Conservation (phyloP, 37 sponge, comb jelly and placozoan genomes). For the Beroe forskalii region DNA sequence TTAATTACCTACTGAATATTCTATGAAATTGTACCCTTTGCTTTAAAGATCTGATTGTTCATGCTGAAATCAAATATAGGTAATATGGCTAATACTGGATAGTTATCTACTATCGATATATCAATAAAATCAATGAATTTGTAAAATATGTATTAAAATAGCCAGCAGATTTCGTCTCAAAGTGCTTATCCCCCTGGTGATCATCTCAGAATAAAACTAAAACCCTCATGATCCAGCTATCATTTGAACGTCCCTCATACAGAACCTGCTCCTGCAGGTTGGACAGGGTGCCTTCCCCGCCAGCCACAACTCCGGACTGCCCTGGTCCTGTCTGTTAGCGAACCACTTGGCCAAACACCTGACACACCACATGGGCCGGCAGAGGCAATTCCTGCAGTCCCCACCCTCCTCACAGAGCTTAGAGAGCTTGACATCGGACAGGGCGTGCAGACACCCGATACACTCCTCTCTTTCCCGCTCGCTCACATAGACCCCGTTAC, state of each 20-base stretch:
- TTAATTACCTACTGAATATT: too few species aligned
- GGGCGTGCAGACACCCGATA: conserved; percentile 82
- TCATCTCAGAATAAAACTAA: too few species aligned
- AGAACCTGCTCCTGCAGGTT: conserved; percentile 86
- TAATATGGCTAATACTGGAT: too few species aligned
- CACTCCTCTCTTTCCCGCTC: conserved; percentile 74
- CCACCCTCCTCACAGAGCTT: conserved; percentile 80
- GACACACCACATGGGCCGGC: conserved; percentile 94
- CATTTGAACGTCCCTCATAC: conserved; percentile 81
- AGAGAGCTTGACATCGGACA: conserved; percentile 80
- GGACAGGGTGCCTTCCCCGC: conserved; percentile 89
- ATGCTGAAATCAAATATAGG: too few species aligned
- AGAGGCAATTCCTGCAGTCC: conserved; percentile 80
- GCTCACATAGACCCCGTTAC: conserved; percentile 71
- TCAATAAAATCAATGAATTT: too few species aligned
- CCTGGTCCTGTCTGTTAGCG: conserved; percentile 88
- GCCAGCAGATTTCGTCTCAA: too few species aligned
- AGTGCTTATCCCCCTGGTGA: too few species aligned
- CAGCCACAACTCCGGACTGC: conserved; percentile 82
- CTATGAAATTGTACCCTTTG: too few species aligned
- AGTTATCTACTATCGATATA: too few species aligned
- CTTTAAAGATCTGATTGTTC: too few species aligned
- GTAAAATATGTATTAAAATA: too few species aligned
- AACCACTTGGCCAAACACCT: conserved; percentile 95
- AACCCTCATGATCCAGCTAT: conserved; percentile 29